Base-by-base conservation (phyloP, 2,113 vertebrate species). In the Colinus virginianus region DNA sequence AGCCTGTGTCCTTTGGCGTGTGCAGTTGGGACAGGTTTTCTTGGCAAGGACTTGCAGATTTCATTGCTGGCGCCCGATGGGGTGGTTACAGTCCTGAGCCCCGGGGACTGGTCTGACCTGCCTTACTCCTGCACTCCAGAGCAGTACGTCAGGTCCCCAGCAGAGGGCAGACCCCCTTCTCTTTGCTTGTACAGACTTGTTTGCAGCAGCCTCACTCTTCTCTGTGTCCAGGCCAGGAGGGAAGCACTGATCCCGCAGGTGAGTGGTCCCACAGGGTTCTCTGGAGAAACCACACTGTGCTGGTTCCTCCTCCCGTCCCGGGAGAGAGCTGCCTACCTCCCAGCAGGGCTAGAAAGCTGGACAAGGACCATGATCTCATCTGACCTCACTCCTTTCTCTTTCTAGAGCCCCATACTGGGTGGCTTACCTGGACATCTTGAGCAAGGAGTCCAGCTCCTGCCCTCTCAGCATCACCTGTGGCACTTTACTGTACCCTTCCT, bases 401-500 rank as follows among this genome's bases (percentile, higher is more conserved):
- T 62, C 6, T 84, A 97, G 97, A 94, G 22, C 26, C 22, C 58
- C 17, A 1, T 95, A 95, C 76, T 38, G 5, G 88, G 89, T n/a
- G 22, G 23, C 59, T 86, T 38, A 49, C 19, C 20, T 1, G 5
- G 63, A 78, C 6, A 1, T 70, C 64, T 36, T 93, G 71, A 95
- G 75, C 6, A 3, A 78, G 40, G 20, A 11, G 5, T 46, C 32
- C 26, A 26, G 15, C 40, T 91, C 25, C 23, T 42, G 58, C 30
- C 66, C 45, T 92, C 32, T 1, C 42, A 48, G 74, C 7, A 32
- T 66, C 55, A 76, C 36, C 90, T 26, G 74, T 59, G 80, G 95
- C 95, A 95, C 96, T 96, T 94, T 90, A 96, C 75, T 1, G 23
- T 74, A 78, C 32, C 28, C 11, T 12, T 81, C 46, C 76, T 67